These are phyloP conservation scores for Gymnopithys bicolor DNA, from an alignment of 2,797 vertebrate genomes.

Conservation along the genomic window DNA sequence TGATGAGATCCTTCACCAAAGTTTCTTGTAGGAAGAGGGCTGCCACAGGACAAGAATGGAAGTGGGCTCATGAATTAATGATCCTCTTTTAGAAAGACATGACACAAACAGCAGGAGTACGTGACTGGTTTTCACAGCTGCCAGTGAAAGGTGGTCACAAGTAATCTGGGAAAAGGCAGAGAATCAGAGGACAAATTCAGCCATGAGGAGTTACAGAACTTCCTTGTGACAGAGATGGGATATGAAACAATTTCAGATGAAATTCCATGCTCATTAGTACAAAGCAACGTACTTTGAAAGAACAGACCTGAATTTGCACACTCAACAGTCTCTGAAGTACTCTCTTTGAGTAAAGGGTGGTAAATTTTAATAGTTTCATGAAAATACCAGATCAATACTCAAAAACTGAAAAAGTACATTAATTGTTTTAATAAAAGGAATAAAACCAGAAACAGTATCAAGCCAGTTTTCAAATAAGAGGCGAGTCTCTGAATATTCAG, in stretches of 20 bases:
- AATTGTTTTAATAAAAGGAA: background rate
- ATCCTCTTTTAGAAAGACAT: background rate
- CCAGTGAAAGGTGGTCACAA: background rate
- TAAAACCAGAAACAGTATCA: background rate
- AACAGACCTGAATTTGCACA: background rate
- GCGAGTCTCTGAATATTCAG: background rate
- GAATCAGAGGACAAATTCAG: background rate
- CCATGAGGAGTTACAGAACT: background rate
- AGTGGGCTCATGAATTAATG: background rate
- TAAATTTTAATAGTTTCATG: background rate
- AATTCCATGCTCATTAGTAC: background rate
- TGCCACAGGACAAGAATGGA: background rate
- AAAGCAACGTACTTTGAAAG: background rate
- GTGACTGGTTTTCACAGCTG: fast-evolving
- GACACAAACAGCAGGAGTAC: background rate
- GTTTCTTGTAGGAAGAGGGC: background rate
- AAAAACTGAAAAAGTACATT: background rate
- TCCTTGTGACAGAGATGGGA: background rate
- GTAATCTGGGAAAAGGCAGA: background rate
- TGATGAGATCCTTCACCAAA: background rate
- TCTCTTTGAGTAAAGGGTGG: background rate
- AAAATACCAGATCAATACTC: background rate
- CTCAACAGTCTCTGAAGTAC: background rate
- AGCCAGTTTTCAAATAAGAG: background rate
- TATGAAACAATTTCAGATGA: background rate